These are phyloP conservation scores for Gymnogyps californianus DNA, from an alignment of 2,113 vertebrate genomes.

Conservation along the genomic window DNA sequence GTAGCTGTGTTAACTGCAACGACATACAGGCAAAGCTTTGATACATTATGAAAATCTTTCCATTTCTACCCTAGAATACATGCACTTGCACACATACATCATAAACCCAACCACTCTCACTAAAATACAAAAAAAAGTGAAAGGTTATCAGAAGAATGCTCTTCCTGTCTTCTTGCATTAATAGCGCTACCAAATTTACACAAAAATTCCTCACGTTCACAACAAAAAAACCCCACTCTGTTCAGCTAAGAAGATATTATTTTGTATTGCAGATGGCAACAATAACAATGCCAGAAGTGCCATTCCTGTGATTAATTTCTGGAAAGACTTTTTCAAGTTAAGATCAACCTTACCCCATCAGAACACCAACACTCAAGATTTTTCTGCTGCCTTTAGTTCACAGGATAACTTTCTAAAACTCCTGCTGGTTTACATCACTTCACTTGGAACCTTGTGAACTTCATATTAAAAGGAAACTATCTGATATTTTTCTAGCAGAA, in stretches of 20 bases:
- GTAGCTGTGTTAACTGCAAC: accelerated
- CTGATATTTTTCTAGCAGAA: not conserved
- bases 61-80: not conserved
- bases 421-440: not conserved
- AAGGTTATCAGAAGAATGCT: not conserved
- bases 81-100: accelerated
- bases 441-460: not conserved
- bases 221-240: no score
- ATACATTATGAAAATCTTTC: not conserved
- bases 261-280: not conserved
- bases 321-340: not conserved
- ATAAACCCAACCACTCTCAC: not conserved
- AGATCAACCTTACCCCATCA: not conserved
- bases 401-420: not conserved
- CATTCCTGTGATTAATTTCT: not conserved
- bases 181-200: not conserved
- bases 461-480: not conserved
- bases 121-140: not conserved
- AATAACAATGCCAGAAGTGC: not conserved
- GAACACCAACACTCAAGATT: not conserved
- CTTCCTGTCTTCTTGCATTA: no score
- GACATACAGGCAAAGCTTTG: not conserved
- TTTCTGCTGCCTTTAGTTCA: not conserved
- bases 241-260: not conserved
- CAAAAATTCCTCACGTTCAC: not conserved